phyloP scores from a whole-genome alignment of 2,797 vertebrate species.

The Euphonia xanthogaster region DNA sequence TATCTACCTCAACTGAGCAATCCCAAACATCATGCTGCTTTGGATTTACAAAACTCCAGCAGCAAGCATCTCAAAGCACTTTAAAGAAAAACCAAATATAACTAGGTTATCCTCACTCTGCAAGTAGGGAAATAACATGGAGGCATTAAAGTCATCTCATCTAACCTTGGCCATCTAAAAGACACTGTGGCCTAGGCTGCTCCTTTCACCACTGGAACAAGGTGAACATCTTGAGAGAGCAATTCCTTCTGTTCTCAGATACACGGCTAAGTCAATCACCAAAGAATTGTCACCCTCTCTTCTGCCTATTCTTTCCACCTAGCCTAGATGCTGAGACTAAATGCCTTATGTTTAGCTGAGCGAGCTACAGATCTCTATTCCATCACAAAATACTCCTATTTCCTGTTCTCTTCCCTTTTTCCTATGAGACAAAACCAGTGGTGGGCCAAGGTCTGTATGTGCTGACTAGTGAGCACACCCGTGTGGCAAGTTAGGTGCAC shows the following conservation, averaged over 20 bases:
- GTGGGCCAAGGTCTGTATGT: background rate
- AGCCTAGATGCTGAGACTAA: background rate
- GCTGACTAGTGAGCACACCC: background rate
- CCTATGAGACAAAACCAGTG: fast-evolving
- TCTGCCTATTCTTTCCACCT: background rate
- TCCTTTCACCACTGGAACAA: background rate
- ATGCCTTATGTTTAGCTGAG: background rate
- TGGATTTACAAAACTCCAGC: background rate
- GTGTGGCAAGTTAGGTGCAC: fast-evolving
- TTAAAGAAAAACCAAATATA: background rate
- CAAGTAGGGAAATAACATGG: background rate
- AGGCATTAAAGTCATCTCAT: background rate
- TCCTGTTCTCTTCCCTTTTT: background rate
- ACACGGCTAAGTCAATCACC: background rate
- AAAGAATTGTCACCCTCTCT: background rate
- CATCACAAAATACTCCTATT: background rate
- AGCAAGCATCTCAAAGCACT: background rate
- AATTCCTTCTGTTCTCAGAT: background rate
- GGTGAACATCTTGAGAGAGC: background rate
- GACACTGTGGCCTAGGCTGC: background rate
- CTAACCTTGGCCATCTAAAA: background rate
- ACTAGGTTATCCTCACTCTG: background rate
- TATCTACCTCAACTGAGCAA: background rate
- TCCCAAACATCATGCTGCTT: background rate
- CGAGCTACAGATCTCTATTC: background rate